A percentile compares a stretch with the other conserved stretches of the same genome.
These are phyloP conservation scores for Probaryconus sp. DNA, from an alignment of 1,140 invertebrate species.

Conservation along the genomic window DNA sequence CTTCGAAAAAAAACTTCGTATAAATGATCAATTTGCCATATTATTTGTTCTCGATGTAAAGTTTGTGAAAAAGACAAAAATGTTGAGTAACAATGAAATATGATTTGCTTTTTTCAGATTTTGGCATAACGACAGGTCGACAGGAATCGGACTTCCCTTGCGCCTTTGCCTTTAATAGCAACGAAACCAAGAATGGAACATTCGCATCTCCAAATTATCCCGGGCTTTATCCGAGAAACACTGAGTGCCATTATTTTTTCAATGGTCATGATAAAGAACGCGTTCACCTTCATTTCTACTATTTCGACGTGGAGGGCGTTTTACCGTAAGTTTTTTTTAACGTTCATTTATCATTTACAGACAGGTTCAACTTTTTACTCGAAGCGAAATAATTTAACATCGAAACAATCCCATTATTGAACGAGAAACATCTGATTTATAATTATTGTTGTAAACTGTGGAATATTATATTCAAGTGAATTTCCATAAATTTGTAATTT, in stretches of 20 bases:
- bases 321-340: conserved; percentile 84
- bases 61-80: too few species aligned
- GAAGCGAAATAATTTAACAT: too few species aligned
- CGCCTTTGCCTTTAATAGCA: conserved; percentile 90
- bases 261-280: conserved; percentile 88
- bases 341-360: background rate
- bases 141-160: conserved; percentile 87
- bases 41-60: too few species aligned
- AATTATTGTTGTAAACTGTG: too few species aligned
- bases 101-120: conserved; percentile 84
- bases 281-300: conserved; percentile 91
- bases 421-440: too few species aligned
- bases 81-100: too few species aligned
- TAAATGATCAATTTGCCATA: too few species aligned
- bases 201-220: conserved; percentile 96
- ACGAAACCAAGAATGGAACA: conserved; percentile 86
- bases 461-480: too few species aligned
- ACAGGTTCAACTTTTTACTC: conserved; percentile 32
- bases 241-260: conserved; percentile 97
- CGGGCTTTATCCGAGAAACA: conserved; percentile 93
- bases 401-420: too few species aligned
- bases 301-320: conserved; percentile 95
- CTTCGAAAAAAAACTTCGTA: too few species aligned
- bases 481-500: too few species aligned
- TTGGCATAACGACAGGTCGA: conserved; percentile 87